phyloP scores from a whole-genome alignment of 2,888 invertebrate species.

The Erannis defoliaria region DNA sequence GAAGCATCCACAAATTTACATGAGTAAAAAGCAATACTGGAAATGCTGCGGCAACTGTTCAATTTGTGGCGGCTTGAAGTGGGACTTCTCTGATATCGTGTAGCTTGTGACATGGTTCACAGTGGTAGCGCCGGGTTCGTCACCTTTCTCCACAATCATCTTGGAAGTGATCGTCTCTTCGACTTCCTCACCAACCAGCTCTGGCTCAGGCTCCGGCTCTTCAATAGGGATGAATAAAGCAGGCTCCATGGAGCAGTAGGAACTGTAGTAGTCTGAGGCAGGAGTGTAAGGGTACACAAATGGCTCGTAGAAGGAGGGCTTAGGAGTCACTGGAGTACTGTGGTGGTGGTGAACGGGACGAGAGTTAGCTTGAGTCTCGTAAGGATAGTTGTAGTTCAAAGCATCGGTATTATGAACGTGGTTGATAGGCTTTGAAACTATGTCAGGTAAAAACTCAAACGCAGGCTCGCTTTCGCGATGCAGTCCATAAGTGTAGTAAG shows the following conservation, averaged over 20 bases:
- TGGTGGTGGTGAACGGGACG: constrained; percentile 58
- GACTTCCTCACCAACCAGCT: constrained; percentile 73
- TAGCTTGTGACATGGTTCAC: constrained; percentile 79
- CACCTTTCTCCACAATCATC: constrained; percentile 70
- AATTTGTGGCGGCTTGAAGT: constrained; percentile 73
- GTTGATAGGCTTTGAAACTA: constrained; percentile 39
- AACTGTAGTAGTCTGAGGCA: constrained; percentile 61
- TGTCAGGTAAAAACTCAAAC: constrained; percentile 40
- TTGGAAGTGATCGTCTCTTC: constrained; percentile 77
- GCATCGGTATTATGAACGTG: constrained; percentile 49
- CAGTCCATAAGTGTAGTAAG: constrained; percentile 53
- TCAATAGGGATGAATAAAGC: constrained; percentile 57
- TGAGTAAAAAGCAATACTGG: constrained; percentile 75
- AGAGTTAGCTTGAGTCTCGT: constrained; percentile 64
- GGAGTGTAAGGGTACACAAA: constrained; percentile 60
- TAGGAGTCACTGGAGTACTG: constrained; percentile 61
- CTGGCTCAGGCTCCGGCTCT: constrained; percentile 67
- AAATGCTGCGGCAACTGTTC: constrained; percentile 76
- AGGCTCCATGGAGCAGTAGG: constrained; percentile 65
- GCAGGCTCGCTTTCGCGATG: constrained; percentile 51
- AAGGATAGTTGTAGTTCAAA: constrained; percentile 54
- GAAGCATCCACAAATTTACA: constrained; percentile 48
- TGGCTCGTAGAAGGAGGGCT: constrained; percentile 70
- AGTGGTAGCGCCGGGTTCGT: constrained; percentile 70
- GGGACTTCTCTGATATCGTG: constrained; percentile 74